Base-by-base conservation (phyloP, 2,113 vertebrate species). In the Dasyurus viverrinus region DNA sequence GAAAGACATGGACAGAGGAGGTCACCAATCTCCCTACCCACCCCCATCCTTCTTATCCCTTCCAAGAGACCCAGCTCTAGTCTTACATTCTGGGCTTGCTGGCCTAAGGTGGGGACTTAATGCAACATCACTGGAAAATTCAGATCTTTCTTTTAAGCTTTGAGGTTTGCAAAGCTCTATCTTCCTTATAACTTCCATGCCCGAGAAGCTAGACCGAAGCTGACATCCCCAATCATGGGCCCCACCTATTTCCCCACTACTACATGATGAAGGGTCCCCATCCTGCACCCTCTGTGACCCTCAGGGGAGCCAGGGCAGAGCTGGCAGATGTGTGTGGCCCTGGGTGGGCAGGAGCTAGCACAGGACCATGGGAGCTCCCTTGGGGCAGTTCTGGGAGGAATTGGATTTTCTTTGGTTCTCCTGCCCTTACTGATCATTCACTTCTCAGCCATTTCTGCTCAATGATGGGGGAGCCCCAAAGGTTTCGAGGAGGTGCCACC, bases 351-450 rank as follows among this genome's bases (percentile, higher is more conserved):
- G 57, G 55, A 11, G 27, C 27, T 68, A 27, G 30, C 8, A 76
- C 2, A 76, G 19, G 36, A 42, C 0, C 0, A 19, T 8, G n/a
- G 68, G 14, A 6, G 68, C 68, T 42, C n/a, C n/a, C n/a, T 42
- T 19, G 42, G 16, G 16, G 1, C 0, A 8, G 19, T 1, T 42
- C 4, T 42, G 16, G n/a, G 36, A n/a, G 12, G 12, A 68, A 19
- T n/a, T 5, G 0, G 14, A 0, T n/a, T 42, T 84, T 8, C 5
- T 22, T 19, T 84, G 5, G 19, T 42, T 84, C 6, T 84, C 5
- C 1, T 23, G 2, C 14, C n/a, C 19, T 42, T 6, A 84, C 0
- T 22, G 0, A n/a, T 84, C 3, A 16, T 36, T 14, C 14, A 7
- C 6, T 0, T 14, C 7, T 84, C 36, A 22, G 27, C 57, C 27